Evolutionary conservation across 37 sponge, comb jelly and placozoan species (phyloP).

Genomic region (Cladorhizidae sp.): DNA sequence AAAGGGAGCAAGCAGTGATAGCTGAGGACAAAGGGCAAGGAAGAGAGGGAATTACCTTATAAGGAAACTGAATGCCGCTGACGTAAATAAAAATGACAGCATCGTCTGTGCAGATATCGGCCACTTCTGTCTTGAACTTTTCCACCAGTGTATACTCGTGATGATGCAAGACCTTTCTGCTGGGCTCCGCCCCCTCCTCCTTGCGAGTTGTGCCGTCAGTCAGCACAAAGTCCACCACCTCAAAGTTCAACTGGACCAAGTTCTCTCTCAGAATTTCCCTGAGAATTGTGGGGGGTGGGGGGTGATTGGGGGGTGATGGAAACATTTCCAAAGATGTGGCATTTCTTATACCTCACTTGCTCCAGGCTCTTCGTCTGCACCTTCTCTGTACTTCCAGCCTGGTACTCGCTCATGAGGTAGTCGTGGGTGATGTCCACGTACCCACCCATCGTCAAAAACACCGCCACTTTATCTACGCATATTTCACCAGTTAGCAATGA

Average conservation of each 20-base stretch:
- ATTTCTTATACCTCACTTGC: background rate
- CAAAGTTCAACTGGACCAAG: background rate
- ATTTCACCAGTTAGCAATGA: too few species aligned
- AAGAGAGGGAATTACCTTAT: background rate
- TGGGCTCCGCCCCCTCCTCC: background rate
- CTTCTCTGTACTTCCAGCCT: too few species aligned
- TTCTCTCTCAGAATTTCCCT: background rate
- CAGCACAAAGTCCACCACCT: background rate
- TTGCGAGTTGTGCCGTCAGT: background rate
- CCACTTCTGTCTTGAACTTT: constrained; percentile 5
- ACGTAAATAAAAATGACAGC: constrained; percentile 43
- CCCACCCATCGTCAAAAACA: background rate
- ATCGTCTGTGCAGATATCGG: background rate
- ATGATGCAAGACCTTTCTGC: background rate
- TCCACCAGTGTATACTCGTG: background rate
- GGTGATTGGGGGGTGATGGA: too few species aligned
- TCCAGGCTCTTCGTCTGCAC: background rate
- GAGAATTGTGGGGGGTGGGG: too few species aligned
- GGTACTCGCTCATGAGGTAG: too few species aligned
- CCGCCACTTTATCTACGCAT: background rate
- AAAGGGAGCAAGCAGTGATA: too few species aligned
- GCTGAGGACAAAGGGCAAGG: background rate
- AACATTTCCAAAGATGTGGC: too few species aligned
- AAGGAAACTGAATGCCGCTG: constrained; percentile 38
- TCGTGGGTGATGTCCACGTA: too few species aligned